Evolutionary conservation across 2,888 invertebrate species (phyloP).

Genomic region (Platycheirus albimanus): DNA sequence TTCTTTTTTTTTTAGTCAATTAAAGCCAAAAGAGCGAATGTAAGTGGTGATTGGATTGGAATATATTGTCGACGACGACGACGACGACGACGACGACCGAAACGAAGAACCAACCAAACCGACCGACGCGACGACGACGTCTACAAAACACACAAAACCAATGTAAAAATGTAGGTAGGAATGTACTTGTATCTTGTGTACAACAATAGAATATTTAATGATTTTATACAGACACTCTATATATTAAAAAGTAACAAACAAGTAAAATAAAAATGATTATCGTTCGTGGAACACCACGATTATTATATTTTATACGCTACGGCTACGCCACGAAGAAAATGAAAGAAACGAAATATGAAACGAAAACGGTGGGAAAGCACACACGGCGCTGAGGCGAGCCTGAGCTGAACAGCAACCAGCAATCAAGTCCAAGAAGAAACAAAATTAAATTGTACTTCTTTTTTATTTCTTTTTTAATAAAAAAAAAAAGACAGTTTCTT

Average conservation of each 20-base stretch:
- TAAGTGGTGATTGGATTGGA: slow-evolving; percentile 48
- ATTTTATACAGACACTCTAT: slow-evolving; percentile 71
- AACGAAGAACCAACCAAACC: no score
- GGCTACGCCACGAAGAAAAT: slow-evolving; percentile 64
- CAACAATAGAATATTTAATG: slow-evolving; percentile 74
- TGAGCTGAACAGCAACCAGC: no score
- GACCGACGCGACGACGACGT: slow-evolving; percentile 27
- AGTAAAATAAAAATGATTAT: no score
- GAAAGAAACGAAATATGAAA: slow-evolving; percentile 70
- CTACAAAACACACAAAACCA: slow-evolving; percentile 26
- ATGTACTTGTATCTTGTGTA: slow-evolving; percentile 65
- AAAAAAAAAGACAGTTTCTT: slow-evolving; percentile 59
- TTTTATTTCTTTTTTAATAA: no score
- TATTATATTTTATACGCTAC: no score
- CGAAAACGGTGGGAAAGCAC: slow-evolving; percentile 52
- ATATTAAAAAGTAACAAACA: no score
- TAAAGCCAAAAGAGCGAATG: slow-evolving; percentile 47
- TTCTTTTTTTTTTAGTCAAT: slow-evolving; percentile 58
- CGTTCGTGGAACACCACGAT: slow-evolving; percentile 55
- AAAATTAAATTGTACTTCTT: slow-evolving; percentile 34
- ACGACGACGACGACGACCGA: slow-evolving; percentile 52
- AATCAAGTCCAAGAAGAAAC: slow-evolving; percentile 34
- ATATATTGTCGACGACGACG: slow-evolving; percentile 63
- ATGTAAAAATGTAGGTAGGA: no score
- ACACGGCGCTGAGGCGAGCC: no score